Evolutionary conservation across 1,140 invertebrate species (phyloP).

Genomic region (Papilio helenus): DNA sequence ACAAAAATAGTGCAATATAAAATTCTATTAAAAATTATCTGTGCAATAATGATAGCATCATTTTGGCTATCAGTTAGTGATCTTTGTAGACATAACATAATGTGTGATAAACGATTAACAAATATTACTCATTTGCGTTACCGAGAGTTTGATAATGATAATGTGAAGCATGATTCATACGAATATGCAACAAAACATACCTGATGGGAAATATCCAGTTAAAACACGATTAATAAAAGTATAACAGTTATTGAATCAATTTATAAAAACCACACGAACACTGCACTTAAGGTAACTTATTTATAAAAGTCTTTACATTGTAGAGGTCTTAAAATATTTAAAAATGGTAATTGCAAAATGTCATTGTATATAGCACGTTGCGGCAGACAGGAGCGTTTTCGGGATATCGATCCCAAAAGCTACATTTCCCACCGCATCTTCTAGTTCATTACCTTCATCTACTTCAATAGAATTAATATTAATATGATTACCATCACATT

Average conservation of each 20-base stretch:
- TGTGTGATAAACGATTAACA: slow-evolving; percentile 15
- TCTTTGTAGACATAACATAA: slow-evolving; percentile 3
- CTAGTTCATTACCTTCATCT: slow-evolving; percentile 16
- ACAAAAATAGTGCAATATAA: slow-evolving; percentile 26
- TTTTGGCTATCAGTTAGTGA: neutral
- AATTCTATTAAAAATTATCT: neutral
- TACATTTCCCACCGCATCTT: slow-evolving; percentile 42
- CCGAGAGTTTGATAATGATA: slow-evolving; percentile 33
- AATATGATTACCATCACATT: slow-evolving; percentile 37
- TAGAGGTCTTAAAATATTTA: neutral
- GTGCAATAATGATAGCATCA: neutral
- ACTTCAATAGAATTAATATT: slow-evolving; percentile 30
- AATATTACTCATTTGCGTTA: slow-evolving; percentile 25
- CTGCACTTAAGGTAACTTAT: slow-evolving; percentile 20
- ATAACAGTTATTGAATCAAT: neutral
- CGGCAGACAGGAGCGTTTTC: slow-evolving; percentile 51
- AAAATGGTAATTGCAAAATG: slow-evolving; percentile 44
- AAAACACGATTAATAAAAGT: neutral
- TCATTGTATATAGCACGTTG: slow-evolving; percentile 55
- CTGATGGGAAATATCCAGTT: slow-evolving; percentile 25
- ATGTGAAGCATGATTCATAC: neutral
- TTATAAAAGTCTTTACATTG: neutral
- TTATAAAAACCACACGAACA: slow-evolving; percentile 25
- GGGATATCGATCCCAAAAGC: slow-evolving; percentile 58
- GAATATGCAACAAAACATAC: slow-evolving; percentile 28